phyloP scores from a whole-genome alignment of 2,113 vertebrate genomes.

The Anhinga anhinga region DNA sequence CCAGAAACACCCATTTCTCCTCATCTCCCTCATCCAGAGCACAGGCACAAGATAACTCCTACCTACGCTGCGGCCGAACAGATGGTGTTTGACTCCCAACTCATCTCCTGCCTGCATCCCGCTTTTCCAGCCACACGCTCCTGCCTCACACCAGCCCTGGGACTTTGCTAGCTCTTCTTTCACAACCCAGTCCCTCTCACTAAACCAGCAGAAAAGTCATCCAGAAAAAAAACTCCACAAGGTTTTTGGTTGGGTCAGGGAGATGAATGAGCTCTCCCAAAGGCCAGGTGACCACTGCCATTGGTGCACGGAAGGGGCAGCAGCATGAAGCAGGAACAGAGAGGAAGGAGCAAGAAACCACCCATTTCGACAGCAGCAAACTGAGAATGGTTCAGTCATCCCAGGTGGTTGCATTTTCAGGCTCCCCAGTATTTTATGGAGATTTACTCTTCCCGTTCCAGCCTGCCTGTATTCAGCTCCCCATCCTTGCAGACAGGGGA shows the following conservation, averaged over 20 bases:
- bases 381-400: neutral
- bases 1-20: neutral
- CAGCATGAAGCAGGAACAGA: neutral
- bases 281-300: neutral
- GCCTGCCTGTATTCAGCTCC: neutral
- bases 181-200: neutral
- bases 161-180: neutral
- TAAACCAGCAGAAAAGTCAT: neutral
- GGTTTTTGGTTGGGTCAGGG: accelerated
- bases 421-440: neutral
- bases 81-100: accelerated
- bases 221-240: neutral
- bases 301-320: neutral
- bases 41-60: neutral
- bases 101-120: neutral
- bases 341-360: neutral
- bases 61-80: accelerated
- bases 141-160: neutral
- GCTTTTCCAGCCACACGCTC: neutral
- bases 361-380: neutral
- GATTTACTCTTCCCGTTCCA: neutral
- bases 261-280: neutral
- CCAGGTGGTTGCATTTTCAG: neutral
- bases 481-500: neutral
- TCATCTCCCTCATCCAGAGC: neutral